Conservation (phyloP, 2,113 vertebrate genomes). For the Columba janthina region DNA sequence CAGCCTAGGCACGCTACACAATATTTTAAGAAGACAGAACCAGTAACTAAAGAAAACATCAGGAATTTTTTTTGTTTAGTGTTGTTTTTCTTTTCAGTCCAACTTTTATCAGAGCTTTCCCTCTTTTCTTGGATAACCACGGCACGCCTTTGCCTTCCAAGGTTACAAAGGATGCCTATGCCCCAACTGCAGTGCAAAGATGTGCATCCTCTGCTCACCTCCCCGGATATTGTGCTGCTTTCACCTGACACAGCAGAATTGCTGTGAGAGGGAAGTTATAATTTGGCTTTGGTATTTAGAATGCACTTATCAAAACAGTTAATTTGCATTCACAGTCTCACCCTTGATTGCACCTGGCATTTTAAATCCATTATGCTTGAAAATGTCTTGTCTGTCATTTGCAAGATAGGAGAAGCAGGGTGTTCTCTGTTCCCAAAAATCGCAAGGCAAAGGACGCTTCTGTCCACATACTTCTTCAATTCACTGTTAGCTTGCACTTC, state of each 20-base stretch:
- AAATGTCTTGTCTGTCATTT: not conserved
- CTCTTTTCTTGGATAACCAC: not conserved
- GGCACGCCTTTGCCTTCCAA: not conserved
- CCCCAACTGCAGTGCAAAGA: not conserved
- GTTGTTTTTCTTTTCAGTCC: not conserved
- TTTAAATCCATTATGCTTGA: not conserved
- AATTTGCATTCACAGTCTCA: conserved; percentile 14
- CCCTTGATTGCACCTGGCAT: not conserved
- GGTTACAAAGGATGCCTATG: not conserved
- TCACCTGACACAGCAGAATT: not conserved
- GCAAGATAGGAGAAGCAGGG: not conserved
- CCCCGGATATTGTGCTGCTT: not conserved
- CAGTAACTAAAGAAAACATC: not conserved
- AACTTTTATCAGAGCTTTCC: not conserved
- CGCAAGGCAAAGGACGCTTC: not conserved
- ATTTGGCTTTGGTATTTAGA: conserved; percentile 8
- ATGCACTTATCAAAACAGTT: not conserved
- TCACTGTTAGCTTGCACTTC: not conserved
- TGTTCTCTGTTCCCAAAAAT: not conserved
- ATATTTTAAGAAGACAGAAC: not conserved
- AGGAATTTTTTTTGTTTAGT: not conserved
- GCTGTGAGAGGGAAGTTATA: not conserved
- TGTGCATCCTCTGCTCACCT: not conserved
- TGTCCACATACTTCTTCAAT: not conserved
- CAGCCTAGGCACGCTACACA: not conserved